phyloP scores from a whole-genome alignment of 92 coral and sea anemone genomes.

The Heliopora coerulea region DNA sequence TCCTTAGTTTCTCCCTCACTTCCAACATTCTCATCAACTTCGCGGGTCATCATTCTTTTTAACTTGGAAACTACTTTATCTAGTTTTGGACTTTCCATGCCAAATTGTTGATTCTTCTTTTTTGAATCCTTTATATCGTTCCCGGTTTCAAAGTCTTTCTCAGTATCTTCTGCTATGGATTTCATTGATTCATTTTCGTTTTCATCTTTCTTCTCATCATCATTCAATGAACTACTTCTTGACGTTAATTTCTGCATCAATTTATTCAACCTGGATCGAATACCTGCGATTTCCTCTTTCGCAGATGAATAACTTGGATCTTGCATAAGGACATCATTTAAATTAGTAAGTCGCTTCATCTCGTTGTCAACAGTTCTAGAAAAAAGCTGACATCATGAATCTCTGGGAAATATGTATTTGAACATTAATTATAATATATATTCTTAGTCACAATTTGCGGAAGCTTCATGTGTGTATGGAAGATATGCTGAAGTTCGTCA shows the following conservation, averaged over 20 bases:
- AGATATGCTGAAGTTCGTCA: too few species aligned
- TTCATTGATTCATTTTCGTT: background rate
- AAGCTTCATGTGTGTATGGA: too few species aligned
- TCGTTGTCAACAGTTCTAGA: conserved; percentile 14
- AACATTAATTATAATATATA: too few species aligned
- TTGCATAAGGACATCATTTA: conserved; percentile 21
- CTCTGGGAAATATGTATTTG: too few species aligned
- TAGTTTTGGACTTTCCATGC: conserved; percentile 36
- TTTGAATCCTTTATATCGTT: background rate
- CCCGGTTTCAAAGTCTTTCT: conserved; percentile 9
- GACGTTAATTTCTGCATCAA: conserved; percentile 6
- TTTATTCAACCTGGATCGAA: conserved; percentile 12
- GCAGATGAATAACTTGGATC: conserved; percentile 14
- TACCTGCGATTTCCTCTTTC: conserved; percentile 27
- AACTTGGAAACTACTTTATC: conserved; percentile 44
- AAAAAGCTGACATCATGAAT: conserved; percentile 60
- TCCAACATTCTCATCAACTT: conserved; percentile 38
- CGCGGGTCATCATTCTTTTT: conserved; percentile 37
- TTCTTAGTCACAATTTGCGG: too few species aligned
- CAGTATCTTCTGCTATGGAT: background rate
- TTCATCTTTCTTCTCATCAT: background rate
- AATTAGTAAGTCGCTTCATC: conserved; percentile 18
- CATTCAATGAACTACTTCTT: background rate
- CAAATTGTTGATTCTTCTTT: background rate
- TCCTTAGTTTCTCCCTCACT: conserved; percentile 27